A percentile compares a stretch with the other conserved stretches of the same genome.
Conservation (phyloP, 2,113 vertebrate genomes). For the Osmerus mordax region DNA sequence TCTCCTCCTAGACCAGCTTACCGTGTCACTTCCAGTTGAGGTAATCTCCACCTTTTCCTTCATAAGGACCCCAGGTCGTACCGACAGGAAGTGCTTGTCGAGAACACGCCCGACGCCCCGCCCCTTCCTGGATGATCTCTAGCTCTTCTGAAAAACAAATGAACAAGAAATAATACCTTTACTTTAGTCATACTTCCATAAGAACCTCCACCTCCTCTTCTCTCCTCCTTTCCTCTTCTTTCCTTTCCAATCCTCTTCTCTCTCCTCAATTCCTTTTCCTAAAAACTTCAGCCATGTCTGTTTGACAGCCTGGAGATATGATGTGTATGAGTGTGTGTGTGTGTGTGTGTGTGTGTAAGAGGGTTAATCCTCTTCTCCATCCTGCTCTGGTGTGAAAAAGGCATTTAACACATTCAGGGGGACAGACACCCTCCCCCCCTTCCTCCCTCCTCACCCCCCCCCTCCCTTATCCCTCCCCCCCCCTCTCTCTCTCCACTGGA, state of each 20-base stretch:
- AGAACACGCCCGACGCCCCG: conserved; percentile 78
- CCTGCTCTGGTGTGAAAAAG: conserved; percentile 23
- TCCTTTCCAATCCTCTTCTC: conserved; percentile 37
- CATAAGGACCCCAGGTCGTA: conserved; percentile 85
- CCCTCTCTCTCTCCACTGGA: no score
- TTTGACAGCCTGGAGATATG: conserved; percentile 31
- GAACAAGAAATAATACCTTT: conserved; percentile 29
- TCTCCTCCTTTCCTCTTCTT: no score
- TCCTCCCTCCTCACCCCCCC: no score
- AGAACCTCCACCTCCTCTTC: no score
- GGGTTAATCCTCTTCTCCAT: conserved; percentile 30
- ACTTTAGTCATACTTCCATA: neutral
- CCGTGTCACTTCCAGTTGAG: conserved; percentile 73
- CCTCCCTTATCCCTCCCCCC: no score
- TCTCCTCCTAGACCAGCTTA: conserved; percentile 54
- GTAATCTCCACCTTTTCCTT: conserved; percentile 83
- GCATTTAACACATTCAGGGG: no score
- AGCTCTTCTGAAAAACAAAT: conserved; percentile 77
- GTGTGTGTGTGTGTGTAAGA: neutral
- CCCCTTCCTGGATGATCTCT: conserved; percentile 78
- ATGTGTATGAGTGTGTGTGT: no score
- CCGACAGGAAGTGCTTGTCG: conserved; percentile 82
- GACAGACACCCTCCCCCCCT: no score
- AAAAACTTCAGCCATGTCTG: conserved; percentile 17
- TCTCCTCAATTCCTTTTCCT: neutral